These are phyloP conservation scores for Phocides pigmalion DNA, from an alignment of 1,140 invertebrate species.

Conservation along the genomic window DNA sequence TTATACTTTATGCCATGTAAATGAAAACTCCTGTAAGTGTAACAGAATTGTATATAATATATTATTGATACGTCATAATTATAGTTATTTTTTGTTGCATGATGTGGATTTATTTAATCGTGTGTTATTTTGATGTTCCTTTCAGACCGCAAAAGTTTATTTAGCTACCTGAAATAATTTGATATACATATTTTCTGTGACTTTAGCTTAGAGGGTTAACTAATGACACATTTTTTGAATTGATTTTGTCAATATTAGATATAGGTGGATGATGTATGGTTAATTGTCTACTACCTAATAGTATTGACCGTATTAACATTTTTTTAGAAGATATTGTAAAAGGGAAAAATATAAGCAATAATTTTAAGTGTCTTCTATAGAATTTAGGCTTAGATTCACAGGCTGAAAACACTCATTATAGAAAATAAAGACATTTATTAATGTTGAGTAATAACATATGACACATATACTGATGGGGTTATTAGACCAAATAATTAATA, in stretches of 20 bases:
- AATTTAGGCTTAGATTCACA: too few relatives aligned
- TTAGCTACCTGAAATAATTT: background rate
- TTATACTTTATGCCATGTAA: too few relatives aligned
- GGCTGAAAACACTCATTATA: too few relatives aligned
- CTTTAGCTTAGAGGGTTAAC: background rate
- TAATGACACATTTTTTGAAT: background rate
- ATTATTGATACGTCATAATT: background rate
- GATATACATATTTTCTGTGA: conserved; percentile 4
- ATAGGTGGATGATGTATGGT: background rate
- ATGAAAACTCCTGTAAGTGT: conserved; percentile 6
- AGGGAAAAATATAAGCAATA: too few relatives aligned
- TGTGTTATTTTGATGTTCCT: conserved; percentile 13
- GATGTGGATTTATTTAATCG: conserved; percentile 1
- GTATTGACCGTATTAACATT: background rate
- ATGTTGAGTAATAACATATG: too few relatives aligned
- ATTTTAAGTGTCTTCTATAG: too few relatives aligned
- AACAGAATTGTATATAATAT: conserved; percentile 12
- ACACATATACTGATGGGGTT: too few relatives aligned
- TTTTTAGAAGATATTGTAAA: background rate
- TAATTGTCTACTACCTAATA: too few relatives aligned
- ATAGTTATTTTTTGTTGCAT: conserved; percentile 16
- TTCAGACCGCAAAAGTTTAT: conserved; percentile 11
- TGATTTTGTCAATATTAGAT: background rate
- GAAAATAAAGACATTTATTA: too few relatives aligned
- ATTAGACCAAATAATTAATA: too few relatives aligned